Conservation (phyloP, 37 sponge, comb jelly and placozoan genomes). For the Dysidea cf. avara region DNA sequence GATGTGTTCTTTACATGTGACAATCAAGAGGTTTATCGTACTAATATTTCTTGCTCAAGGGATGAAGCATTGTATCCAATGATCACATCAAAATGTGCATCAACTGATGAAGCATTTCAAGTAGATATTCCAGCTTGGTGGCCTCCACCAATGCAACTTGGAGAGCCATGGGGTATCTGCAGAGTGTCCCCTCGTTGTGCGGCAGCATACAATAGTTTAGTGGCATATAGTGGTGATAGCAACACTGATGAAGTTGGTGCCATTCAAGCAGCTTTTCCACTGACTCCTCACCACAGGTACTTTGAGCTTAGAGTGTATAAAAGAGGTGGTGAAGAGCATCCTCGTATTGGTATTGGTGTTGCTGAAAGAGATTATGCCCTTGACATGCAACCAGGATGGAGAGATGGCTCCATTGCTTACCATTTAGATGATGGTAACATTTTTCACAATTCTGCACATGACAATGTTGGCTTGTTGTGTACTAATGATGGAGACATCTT, state of each 20-base stretch:
- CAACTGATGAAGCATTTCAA: not conserved
- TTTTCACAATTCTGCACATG: constrained; percentile 13
- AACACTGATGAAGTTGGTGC: constrained; percentile 8
- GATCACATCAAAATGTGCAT: not conserved
- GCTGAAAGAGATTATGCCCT: constrained; percentile 49
- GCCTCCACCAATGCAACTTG: constrained; percentile 19
- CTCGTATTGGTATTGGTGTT: constrained; percentile 60
- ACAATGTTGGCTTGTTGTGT: constrained; percentile 14
- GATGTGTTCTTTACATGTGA: constrained; percentile 56
- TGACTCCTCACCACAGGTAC: constrained; percentile 51
- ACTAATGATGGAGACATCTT: constrained; percentile 30
- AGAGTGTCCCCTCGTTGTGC: constrained; percentile 9
- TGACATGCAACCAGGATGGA: constrained; percentile 52
- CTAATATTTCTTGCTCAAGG: constrained; percentile 11
- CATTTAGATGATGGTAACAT: constrained; percentile 55
- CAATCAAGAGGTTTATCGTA: constrained; percentile 30
- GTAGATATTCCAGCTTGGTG: constrained; percentile 35
- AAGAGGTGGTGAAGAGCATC: not conserved
- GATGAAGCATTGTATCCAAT: constrained; percentile 3
- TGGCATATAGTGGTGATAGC: not conserved
- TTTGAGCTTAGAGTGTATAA: constrained; percentile 45
- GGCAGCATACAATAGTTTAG: not conserved
- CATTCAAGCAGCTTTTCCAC: constrained; percentile 59
- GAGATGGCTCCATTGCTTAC: constrained; percentile 54
- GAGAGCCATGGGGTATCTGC: constrained; percentile 36